Conservation (phyloP, 2,888 invertebrate genomes). For the Salticus scenicus region DNA sequence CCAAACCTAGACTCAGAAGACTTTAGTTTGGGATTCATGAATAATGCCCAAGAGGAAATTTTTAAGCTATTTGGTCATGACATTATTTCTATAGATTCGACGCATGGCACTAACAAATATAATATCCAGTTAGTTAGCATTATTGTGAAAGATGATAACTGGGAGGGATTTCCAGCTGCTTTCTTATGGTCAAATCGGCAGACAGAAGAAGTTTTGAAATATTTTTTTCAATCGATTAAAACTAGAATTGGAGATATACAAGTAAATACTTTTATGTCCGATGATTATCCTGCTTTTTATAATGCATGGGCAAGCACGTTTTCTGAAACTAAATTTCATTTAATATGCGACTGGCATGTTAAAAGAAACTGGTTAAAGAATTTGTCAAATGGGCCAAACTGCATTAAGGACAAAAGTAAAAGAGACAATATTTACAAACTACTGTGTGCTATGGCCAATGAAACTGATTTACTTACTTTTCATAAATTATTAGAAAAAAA, state of each 20-base stretch:
- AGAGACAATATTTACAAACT: background rate
- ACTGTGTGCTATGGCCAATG: background rate
- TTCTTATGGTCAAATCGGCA: slow-evolving; percentile 9
- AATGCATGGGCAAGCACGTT: slow-evolving; percentile 65
- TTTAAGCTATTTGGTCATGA: slow-evolving; percentile 35
- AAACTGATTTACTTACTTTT: background rate
- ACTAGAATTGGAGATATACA: background rate
- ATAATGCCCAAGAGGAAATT: slow-evolving; percentile 34
- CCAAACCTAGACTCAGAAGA: background rate
- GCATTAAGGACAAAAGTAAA: background rate
- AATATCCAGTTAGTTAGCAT: slow-evolving; percentile 40
- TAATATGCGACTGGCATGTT: slow-evolving; percentile 14
- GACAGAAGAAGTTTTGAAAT: background rate
- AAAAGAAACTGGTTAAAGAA: background rate
- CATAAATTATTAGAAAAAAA: background rate
- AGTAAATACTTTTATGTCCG: slow-evolving; percentile 65
- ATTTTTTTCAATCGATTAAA: slow-evolving; percentile 16
- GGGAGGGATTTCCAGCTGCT: slow-evolving; percentile 36
- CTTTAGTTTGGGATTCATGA: slow-evolving; percentile 48
- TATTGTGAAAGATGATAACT: background rate
- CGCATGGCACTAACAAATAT: slow-evolving; percentile 28
- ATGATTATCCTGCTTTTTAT: slow-evolving; percentile 61
- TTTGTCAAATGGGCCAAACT: background rate
- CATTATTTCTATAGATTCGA: slow-evolving; percentile 29
- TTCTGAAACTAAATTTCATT: background rate